A percentile compares a stretch with the other conserved stretches of the same genome.
phyloP scores from a whole-genome alignment of 2,888 invertebrate species.

The Pyrrhia umbra region DNA sequence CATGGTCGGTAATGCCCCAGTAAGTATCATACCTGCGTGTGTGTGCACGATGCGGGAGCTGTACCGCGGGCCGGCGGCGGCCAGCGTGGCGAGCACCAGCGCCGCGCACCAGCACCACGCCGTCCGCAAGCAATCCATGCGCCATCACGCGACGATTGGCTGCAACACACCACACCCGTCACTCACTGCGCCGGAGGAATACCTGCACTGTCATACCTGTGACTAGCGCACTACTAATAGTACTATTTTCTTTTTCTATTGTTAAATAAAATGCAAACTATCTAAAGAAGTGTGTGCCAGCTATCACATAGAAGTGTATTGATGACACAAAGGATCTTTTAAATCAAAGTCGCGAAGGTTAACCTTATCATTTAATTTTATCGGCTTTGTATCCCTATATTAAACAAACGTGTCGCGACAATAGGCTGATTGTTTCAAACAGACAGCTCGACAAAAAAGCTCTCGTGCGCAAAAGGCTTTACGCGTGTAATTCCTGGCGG shows the following conservation, averaged over 20 bases:
- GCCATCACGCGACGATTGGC: conserved; percentile 87
- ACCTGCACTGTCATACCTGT: background rate
- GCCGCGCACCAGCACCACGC: conserved; percentile 86
- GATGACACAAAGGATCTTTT: no score
- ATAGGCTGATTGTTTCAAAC: conserved; percentile 35
- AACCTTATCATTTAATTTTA: background rate
- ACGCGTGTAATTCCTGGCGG: conserved; percentile 28
- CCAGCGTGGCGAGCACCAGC: conserved; percentile 80
- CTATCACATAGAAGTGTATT: no score
- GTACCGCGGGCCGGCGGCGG: conserved; percentile 91
- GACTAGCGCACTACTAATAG: no score
- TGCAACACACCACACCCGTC: conserved; percentile 51
- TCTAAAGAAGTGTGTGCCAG: no score
- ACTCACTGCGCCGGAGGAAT: background rate
- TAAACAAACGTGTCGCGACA: conserved; percentile 10
- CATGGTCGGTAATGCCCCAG: no score
- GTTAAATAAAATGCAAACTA: no score
- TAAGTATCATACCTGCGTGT: conserved; percentile 92
- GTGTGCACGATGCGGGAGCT: conserved; percentile 95
- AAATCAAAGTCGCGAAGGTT: background rate
- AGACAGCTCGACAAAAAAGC: conserved; percentile 31
- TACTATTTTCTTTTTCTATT: no score
- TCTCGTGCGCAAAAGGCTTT: conserved; percentile 1
- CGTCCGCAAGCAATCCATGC: conserved; percentile 86
- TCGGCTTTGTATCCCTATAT: background rate